Conservation (phyloP, 1,140 invertebrate species). For the Cotesia vestalis region DNA sequence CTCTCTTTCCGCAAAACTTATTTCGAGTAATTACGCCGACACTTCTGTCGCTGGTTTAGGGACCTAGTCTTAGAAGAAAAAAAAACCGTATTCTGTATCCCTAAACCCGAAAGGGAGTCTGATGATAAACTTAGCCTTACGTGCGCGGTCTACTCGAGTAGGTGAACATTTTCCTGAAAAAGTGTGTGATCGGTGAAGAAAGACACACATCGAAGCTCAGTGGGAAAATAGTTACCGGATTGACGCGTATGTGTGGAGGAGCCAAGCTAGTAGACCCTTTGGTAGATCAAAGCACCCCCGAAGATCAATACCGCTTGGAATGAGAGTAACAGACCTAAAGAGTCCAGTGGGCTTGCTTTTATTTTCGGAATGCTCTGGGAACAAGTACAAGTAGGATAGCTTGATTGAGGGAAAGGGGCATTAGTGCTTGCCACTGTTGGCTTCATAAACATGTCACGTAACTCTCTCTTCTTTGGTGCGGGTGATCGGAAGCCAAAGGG, state of each 20-base stretch:
- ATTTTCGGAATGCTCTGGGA: conserved; percentile 18
- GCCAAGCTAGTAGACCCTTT: conserved; percentile 32
- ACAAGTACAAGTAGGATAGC: conserved; percentile 45
- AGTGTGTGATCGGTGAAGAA: no score
- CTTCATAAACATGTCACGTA: conserved; percentile 67
- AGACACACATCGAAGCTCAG: conserved; percentile 4
- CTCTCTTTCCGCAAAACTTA: conserved; percentile 54
- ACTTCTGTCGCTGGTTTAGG: conserved; percentile 46
- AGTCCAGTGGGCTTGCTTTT: conserved; percentile 15
- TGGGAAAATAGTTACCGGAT: conserved; percentile 24
- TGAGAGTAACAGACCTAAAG: neutral
- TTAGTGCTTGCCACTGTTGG: conserved; percentile 50
- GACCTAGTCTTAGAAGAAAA: conserved; percentile 34
- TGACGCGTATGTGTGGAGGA: conserved; percentile 14
- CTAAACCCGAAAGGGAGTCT: conserved; percentile 29
- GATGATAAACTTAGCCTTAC: conserved; percentile 57
- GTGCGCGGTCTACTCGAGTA: conserved; percentile 43
- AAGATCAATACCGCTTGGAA: conserved; percentile 42
- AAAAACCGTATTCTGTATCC: neutral
- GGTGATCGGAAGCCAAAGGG: conserved; percentile 56
- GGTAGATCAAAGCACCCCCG: conserved; percentile 43
- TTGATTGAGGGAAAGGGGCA: conserved; percentile 62
- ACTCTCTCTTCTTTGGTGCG: conserved; percentile 38
- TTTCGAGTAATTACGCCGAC: conserved; percentile 61
- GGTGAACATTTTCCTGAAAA: neutral